Evolutionary conservation across 2,113 vertebrate species (phyloP), one percentile per base, ranked within the genome.

Genomic region (Neolamprologus variostigma): DNA sequence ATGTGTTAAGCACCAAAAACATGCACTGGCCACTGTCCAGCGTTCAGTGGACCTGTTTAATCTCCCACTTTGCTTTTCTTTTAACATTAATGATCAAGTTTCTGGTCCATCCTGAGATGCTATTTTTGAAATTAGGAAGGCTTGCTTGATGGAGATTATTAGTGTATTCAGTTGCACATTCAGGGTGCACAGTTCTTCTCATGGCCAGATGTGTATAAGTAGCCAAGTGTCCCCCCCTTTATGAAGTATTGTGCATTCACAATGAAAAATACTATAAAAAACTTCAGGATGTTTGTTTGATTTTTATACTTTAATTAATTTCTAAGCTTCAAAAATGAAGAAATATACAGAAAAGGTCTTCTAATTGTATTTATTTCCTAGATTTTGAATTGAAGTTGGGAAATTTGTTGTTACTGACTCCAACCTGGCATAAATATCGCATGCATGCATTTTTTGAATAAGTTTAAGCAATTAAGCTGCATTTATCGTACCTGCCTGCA

Each of bases 341-440:
- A 76, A 76, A 55, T 16, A 35, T 14, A 54, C 9, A 37, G 13
- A 54, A 35, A 54, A 53, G 2, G 7, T 33, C 50, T 5, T 73
- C 40, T 73, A 26, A 42, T 21, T 53, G 7, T 80, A 53, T 0
- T 80, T 23, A 54, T 21, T 54, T 80, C 0, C 17, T 3, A 35
- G 19, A 26, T 81, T 57, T 55, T 1, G 21, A 81, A 28, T 37
- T 42, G 13, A 57, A 26, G 2, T 57, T 55, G 13, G 21, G 1
- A 19, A 57, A 40, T 23, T 17, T 57, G 78, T 12, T 17, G 8
- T 55, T 55, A 57, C 1, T 55, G 31, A 80, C 19, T 54, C 0
- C 7, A 80, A 35, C 19, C n/a, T 35, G 10, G n/a, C 45, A 33
- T 80, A 0, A n/a, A 35, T 21, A 35, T 23, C 2, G 8, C 0